Conservation (phyloP, 92 coral and sea anemone species). For the Micromussa lordhowensis region DNA sequence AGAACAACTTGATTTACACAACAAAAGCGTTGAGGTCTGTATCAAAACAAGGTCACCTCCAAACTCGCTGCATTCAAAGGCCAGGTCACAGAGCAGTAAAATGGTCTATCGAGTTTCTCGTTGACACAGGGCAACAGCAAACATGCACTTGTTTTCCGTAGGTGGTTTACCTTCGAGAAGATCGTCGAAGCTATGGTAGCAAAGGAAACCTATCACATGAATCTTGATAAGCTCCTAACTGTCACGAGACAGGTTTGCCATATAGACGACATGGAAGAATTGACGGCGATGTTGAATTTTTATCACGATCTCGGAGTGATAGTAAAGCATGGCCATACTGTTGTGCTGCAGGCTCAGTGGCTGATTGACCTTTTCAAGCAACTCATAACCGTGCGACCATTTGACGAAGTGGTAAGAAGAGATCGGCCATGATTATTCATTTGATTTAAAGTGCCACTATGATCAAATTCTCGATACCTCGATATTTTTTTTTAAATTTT, state of each 20-base stretch:
- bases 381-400: conserved; percentile 72
- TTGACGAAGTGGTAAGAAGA: conserved; percentile 67
- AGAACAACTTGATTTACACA: too few relatives aligned
- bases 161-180: conserved; percentile 88
- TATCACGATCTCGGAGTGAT: conserved; percentile 84
- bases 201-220: conserved; percentile 56
- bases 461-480: too few relatives aligned
- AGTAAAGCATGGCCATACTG: conserved; percentile 69
- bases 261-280: conserved; percentile 64
- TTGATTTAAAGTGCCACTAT: too few relatives aligned
- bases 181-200: conserved; percentile 65
- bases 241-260: conserved; percentile 66
- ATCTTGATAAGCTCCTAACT: conserved; percentile 60
- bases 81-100: too few relatives aligned
- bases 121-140: neutral
- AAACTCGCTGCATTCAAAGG: too few relatives aligned
- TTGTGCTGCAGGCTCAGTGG: conserved; percentile 79
- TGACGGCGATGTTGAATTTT: conserved; percentile 67
- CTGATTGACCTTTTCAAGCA: conserved; percentile 70
- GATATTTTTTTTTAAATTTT: too few relatives aligned
- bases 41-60: too few relatives aligned
- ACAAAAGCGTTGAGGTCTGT: too few relatives aligned
- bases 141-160: neutral
- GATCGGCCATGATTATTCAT: neutral
- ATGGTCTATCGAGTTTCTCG: neutral